Conservation (phyloP, 2,797 vertebrate species). For the Anabacerthia variegaticeps region DNA sequence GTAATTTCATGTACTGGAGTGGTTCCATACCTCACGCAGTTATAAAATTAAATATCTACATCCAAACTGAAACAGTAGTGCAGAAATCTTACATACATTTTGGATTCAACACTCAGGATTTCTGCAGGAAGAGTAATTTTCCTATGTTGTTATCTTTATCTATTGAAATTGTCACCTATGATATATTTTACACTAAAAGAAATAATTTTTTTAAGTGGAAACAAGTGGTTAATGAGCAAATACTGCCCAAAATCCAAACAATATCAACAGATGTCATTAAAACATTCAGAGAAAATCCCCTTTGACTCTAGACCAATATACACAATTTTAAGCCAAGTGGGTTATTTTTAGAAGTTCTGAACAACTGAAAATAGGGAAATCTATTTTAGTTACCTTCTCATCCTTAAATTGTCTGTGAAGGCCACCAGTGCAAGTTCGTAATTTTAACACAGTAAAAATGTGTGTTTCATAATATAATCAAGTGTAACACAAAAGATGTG, state of each 20-base stretch:
- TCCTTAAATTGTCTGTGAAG: constrained; percentile 28
- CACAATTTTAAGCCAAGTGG: neutral
- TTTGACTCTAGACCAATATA: constrained; percentile 7
- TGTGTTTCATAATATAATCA: constrained; percentile 8
- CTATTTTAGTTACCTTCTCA: constrained; percentile 35
- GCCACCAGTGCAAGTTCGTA: neutral
- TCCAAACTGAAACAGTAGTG: neutral
- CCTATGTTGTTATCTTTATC: neutral
- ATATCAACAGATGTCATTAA: neutral
- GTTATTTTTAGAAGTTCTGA: constrained; percentile 43
- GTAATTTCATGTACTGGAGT: neutral
- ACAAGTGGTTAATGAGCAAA: neutral
- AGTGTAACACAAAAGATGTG: constrained; percentile 12
- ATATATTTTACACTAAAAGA: neutral
- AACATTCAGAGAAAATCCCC: neutral
- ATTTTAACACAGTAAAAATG: neutral
- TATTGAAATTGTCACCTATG: neutral
- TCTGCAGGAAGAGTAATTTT: neutral
- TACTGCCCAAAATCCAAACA: neutral
- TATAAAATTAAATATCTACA: neutral
- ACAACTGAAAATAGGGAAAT: constrained; percentile 14
- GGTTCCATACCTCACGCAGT: neutral
- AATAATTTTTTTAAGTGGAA: neutral
- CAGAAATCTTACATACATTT: neutral
- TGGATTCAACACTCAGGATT: neutral